phyloP scores from a whole-genome alignment of 2,797 vertebrate genomes.

The Tadarida brasiliensis region DNA sequence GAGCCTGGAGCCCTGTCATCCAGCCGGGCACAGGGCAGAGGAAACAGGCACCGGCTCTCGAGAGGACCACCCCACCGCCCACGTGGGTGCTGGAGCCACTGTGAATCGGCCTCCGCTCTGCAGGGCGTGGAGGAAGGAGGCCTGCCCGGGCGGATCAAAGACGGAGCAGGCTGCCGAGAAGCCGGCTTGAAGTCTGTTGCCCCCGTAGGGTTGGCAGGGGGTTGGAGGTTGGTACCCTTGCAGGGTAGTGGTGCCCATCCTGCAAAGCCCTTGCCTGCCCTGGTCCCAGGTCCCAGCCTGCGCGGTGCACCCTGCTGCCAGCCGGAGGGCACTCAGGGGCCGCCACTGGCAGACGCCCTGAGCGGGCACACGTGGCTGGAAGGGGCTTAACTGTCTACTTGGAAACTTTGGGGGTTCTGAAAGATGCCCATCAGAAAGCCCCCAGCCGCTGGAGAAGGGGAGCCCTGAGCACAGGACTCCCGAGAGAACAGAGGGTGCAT shows the following conservation, averaged over 20 bases:
- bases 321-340: accelerated
- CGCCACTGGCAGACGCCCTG: accelerated
- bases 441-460: too few species aligned
- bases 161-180: background rate
- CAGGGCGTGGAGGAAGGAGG: background rate
- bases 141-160: constrained; percentile 4
- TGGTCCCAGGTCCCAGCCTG: background rate
- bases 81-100: accelerated
- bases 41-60: accelerated
- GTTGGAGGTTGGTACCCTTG: background rate
- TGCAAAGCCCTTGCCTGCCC: accelerated
- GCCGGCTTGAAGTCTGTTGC: background rate
- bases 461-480: accelerated
- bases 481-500: accelerated
- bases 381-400: accelerated
- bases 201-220: background rate
- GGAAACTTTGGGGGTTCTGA: background rate
- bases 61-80: background rate
- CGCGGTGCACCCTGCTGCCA: accelerated
- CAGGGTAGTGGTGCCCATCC: background rate
- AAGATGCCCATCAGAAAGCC: background rate
- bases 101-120: background rate
- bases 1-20: background rate
- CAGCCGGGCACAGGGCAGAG: background rate
- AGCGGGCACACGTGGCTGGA: accelerated